Evolutionary conservation across 2,888 invertebrate genomes (phyloP).

Genomic region (Brenthis hecate): DNA sequence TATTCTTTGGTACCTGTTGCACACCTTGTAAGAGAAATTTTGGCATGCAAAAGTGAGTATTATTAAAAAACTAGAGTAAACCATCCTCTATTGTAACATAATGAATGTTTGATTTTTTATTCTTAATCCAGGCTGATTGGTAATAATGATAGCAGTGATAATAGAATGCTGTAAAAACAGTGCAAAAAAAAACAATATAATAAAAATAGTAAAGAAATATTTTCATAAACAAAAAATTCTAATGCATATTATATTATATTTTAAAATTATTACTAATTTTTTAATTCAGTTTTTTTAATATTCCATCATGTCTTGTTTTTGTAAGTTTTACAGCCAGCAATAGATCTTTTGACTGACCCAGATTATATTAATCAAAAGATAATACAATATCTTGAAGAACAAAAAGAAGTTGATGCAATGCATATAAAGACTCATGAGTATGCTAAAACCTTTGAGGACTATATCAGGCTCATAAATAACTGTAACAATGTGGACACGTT

Average conservation of each 20-base stretch:
- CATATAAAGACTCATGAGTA: conserved; percentile 92
- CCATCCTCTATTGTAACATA: no score
- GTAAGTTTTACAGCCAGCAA: conserved; percentile 90
- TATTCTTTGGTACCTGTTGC: conserved; percentile 90
- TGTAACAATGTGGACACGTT: conserved; percentile 91
- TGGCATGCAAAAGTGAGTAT: conserved; percentile 90
- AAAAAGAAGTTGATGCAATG: conserved; percentile 89
- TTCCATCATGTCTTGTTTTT: not conserved
- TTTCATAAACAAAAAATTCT: no score
- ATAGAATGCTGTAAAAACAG: no score
- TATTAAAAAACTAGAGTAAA: not conserved
- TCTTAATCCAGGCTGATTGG: no score
- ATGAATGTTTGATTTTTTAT: no score
- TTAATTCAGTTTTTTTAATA: no score
- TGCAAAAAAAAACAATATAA: no score
- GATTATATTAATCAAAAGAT: conserved; percentile 95
- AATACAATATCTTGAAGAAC: conserved; percentile 90
- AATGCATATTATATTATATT: no score
- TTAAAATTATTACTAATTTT: no score
- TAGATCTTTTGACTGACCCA: conserved; percentile 93
- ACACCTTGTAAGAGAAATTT: conserved; percentile 90
- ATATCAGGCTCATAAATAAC: conserved; percentile 91
- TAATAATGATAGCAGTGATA: no score
- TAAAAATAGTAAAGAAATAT: no score
- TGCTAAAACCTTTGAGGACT: conserved; percentile 94